Evolutionary conservation across 2,888 invertebrate species (phyloP).

Genomic region (Chirona hameri): DNA sequence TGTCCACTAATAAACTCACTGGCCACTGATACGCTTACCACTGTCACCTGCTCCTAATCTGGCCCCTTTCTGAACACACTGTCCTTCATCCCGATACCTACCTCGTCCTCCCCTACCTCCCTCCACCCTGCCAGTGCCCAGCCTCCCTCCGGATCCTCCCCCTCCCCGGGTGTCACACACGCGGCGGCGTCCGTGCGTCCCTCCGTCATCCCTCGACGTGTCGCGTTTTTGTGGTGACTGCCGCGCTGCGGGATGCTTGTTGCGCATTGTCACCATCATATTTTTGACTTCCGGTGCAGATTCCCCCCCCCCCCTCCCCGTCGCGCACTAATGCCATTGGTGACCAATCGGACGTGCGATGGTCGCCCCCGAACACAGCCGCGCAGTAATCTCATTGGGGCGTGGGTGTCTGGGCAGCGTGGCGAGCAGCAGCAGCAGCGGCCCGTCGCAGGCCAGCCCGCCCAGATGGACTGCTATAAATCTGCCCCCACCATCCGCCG

Average conservation of each 20-base stretch:
- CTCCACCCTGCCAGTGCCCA: neutral
- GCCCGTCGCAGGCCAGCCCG: neutral
- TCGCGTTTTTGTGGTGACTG: neutral
- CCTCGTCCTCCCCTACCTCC: no score
- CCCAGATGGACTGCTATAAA: neutral
- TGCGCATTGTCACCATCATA: neutral
- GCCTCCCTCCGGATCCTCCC: neutral
- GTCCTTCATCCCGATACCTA: no score
- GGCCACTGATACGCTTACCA: neutral
- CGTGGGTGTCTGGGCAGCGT: neutral
- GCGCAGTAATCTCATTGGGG: neutral
- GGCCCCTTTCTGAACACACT: no score
- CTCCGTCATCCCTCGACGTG: neutral
- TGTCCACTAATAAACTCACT: no score
- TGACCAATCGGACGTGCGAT: constrained; percentile 5
- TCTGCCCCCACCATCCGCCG: neutral
- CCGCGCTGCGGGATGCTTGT: neutral
- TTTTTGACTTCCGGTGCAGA: neutral
- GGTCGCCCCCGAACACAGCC: neutral
- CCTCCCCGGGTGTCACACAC: neutral
- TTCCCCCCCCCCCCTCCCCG: neutral
- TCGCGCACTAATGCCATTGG: neutral
- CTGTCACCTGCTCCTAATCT: neutral
- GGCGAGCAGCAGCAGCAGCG: neutral
- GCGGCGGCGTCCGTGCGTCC: neutral